Percentiles rank a stretch among this genome's conserved stretches.
Conservation (phyloP, 37 sponge, comb jelly and placozoan species). For the Eunapius fragilis region DNA sequence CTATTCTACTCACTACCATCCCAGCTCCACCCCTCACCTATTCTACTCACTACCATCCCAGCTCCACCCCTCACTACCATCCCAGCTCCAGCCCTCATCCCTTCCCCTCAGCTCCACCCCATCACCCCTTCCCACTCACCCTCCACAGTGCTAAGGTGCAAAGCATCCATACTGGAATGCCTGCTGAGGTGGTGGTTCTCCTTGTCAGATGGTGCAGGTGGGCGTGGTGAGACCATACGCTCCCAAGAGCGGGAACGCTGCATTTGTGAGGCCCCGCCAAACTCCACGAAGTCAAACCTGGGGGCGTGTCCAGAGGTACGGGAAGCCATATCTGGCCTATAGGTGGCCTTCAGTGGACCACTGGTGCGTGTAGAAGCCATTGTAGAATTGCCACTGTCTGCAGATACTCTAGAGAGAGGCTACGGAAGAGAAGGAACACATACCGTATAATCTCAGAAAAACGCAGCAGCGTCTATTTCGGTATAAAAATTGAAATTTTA, state of each 20-base stretch:
- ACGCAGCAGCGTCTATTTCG: too few species aligned
- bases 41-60: background rate
- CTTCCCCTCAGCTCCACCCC: background rate
- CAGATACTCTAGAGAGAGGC: slow-evolving; percentile 40
- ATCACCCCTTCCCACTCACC: background rate
- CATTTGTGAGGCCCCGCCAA: slow-evolving; percentile 17
- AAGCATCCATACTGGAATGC: background rate
- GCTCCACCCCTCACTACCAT: background rate
- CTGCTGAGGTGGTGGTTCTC: background rate
- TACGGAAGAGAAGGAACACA: background rate
- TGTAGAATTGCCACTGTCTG: slow-evolving; percentile 81
- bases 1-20: too few species aligned
- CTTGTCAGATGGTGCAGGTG: background rate
- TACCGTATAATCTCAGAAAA: too few species aligned
- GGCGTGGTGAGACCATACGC: background rate
- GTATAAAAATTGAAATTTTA: too few species aligned
- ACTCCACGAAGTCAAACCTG: slow-evolving; percentile 52
- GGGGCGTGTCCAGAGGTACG: background rate
- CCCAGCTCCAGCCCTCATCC: background rate
- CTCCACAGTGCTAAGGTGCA: background rate
- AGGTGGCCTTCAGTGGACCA: background rate
- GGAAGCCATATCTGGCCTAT: background rate
- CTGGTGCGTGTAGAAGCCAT: slow-evolving; percentile 28
- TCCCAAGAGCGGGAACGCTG: background rate
- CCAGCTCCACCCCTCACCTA: background rate